phyloP scores from a whole-genome alignment of 2,113 vertebrate species.

The Thryonomys swinderianus region DNA sequence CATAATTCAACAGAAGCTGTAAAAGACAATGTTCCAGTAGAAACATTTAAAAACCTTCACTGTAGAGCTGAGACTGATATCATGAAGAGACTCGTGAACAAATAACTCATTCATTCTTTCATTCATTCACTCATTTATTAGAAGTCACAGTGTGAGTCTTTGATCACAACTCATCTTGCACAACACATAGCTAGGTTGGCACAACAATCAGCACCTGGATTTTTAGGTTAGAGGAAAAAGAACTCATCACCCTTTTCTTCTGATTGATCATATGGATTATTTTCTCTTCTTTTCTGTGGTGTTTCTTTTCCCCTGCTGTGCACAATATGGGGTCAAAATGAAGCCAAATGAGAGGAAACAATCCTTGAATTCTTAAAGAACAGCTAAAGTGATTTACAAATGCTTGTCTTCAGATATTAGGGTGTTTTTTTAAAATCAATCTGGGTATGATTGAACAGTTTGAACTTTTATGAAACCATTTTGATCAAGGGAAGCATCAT shows the following conservation, averaged over 20 bases:
- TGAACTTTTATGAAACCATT: conserved; percentile 37
- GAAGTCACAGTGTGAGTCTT: neutral
- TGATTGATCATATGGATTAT: conserved; percentile 66
- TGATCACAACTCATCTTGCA: neutral
- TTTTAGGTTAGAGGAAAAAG: conserved; percentile 33
- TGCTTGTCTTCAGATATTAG: conserved; percentile 12
- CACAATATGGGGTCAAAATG: conserved; percentile 68
- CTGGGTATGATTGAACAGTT: conserved; percentile 5
- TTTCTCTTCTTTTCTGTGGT: conserved; percentile 62
- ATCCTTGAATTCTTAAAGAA: conserved; percentile 44
- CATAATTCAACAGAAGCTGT: neutral
- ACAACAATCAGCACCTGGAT: conserved; percentile 41
- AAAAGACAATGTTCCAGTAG: neutral
- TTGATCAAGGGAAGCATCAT: conserved; percentile 22
- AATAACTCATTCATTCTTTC: neutral
- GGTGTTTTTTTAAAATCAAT: neutral
- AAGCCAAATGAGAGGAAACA: conserved; percentile 73
- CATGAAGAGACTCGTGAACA: neutral
- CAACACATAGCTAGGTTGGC: neutral
- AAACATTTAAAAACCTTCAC: neutral
- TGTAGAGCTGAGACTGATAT: conserved; percentile 4
- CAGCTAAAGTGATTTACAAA: conserved; percentile 47
- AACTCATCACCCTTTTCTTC: neutral
- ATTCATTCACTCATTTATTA: neutral
- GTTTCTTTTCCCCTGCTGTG: neutral